Evolutionary conservation across 2,888 invertebrate species (phyloP).

Genomic region (Melanargia galathea): DNA sequence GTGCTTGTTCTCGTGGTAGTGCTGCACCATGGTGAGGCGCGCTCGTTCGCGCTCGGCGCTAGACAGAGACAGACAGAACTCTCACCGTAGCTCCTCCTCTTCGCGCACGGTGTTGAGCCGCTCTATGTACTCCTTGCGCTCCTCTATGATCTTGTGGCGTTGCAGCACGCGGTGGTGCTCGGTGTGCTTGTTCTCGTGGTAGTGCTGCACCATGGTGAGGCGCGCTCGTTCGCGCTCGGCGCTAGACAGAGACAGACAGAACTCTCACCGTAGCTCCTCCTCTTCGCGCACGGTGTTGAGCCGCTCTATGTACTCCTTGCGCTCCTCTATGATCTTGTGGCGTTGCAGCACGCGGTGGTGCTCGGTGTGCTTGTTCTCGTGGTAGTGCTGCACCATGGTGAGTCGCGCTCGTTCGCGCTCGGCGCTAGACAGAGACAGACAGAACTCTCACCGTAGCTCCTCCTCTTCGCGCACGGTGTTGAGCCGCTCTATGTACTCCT

Average conservation of each 20-base stretch:
- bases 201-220: constrained; percentile 84
- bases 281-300: constrained; percentile 84
- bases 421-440: too few relatives aligned
- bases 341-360: constrained; percentile 96
- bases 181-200: too few relatives aligned
- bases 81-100: constrained; percentile 46
- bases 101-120: constrained; percentile 62
- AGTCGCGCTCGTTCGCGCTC: constrained; percentile 52
- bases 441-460: constrained; percentile 40
- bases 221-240: too few relatives aligned
- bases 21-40: constrained; percentile 87
- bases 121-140: too few relatives aligned
- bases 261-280: constrained; percentile 82
- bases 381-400: constrained; percentile 90
- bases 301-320: constrained; percentile 96
- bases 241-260: background rate
- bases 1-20: constrained; percentile 91
- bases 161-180: too few relatives aligned
- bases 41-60: constrained; percentile 87
- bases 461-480: constrained; percentile 87
- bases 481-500: too few relatives aligned
- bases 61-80: too few relatives aligned
- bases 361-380: constrained; percentile 91
- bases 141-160: too few relatives aligned
- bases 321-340: constrained; percentile 97